phyloP scores from a whole-genome alignment of 2,113 vertebrate species.

The Hystrix brachyura region DNA sequence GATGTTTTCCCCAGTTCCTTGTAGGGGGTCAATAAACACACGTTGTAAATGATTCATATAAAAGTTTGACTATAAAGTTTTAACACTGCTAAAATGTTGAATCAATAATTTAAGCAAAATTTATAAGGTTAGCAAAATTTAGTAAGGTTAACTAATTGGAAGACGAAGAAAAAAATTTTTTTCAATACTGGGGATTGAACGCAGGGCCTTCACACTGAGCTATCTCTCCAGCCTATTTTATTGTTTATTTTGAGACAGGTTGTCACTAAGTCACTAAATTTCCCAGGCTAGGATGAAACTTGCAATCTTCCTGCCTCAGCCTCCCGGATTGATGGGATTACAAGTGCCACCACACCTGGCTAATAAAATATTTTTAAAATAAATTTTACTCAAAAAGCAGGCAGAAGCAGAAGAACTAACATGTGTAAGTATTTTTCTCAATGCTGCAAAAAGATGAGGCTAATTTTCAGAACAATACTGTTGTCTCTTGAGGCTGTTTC shows the following conservation, averaged over 20 bases:
- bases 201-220: neutral
- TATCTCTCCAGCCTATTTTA: neutral
- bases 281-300: neutral
- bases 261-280: neutral
- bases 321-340: neutral
- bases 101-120: slow-evolving; percentile 7
- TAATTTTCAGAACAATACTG: slow-evolving; percentile 46
- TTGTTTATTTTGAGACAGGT: neutral
- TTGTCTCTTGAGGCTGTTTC: slow-evolving; percentile 25
- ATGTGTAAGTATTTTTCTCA: neutral
- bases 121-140: slow-evolving; percentile 38
- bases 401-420: neutral
- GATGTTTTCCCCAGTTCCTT: neutral
- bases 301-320: neutral
- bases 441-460: neutral
- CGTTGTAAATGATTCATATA: neutral
- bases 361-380: slow-evolving; percentile 9
- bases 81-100: slow-evolving; percentile 17
- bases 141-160: neutral
- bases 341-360: neutral
- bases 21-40: neutral
- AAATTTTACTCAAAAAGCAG: neutral
- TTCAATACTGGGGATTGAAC: neutral
- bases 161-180: neutral
- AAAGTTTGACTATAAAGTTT: neutral